Percentiles rank a stretch among this genome's conserved stretches.
Evolutionary conservation across 2,797 vertebrate species (phyloP).

Genomic region (Spea hammondii): DNA sequence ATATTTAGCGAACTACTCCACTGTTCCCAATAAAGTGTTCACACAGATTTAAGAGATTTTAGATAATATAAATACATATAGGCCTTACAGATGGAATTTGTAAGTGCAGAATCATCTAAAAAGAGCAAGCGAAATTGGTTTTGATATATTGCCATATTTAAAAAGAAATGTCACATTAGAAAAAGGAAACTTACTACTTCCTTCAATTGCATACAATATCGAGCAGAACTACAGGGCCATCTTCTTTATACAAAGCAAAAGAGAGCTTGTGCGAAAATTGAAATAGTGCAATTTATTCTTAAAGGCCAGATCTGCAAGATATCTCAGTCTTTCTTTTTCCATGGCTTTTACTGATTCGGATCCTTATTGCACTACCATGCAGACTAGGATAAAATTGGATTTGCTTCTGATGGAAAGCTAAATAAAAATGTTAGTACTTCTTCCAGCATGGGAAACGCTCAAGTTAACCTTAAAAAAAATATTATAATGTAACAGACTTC

Average conservation of each 20-base stretch:
- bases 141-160: background rate
- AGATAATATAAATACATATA: constrained; percentile 1
- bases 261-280: background rate
- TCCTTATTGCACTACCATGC: background rate
- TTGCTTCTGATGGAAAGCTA: no score
- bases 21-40: no score
- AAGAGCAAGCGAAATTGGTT: background rate
- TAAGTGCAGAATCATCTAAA: background rate
- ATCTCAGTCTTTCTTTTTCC: background rate
- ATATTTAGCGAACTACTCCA: no score
- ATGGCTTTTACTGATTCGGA: background rate
- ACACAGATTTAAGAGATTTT: background rate
- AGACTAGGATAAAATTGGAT: no score
- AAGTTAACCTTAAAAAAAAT: no score
- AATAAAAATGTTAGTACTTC: no score
- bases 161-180: constrained; percentile 10
- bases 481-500: no score
- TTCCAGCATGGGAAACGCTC: no score
- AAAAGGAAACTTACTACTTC: background rate
- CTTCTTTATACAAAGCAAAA: background rate
- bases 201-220: background rate
- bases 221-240: background rate
- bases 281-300: constrained; percentile 8
- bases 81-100: background rate
- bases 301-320: background rate